These are phyloP conservation scores for Chiloscyllium plagiosum DNA, from an alignment of 2,113 vertebrate genomes.

Conservation along the genomic window DNA sequence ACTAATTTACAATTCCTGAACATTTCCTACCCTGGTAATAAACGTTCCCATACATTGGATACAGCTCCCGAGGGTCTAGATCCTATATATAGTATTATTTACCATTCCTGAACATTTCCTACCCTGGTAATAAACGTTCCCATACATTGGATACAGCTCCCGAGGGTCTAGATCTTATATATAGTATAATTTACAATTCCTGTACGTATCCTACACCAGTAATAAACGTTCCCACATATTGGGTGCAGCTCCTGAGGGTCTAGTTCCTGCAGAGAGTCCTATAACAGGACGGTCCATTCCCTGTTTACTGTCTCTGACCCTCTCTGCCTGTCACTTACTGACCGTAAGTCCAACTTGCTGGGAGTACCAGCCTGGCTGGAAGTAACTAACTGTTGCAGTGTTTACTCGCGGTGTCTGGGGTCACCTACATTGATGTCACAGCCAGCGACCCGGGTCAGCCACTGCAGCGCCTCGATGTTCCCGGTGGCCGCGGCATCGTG, in stretches of 20 bases:
- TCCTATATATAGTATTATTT: no score
- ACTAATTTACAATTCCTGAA: not conserved
- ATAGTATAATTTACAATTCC: not conserved
- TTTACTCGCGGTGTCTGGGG: not conserved
- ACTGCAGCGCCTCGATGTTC: conserved; percentile 51
- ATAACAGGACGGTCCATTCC: no score
- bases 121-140: no score
- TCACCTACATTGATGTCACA: conserved; percentile 57
- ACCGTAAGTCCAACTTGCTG: not conserved
- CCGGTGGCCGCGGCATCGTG: conserved; percentile 72
- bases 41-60: no score
- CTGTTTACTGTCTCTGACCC: not conserved
- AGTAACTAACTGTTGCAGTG: not conserved
- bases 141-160: not conserved
- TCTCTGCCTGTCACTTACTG: not conserved
- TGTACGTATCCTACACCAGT: not conserved
- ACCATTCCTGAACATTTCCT: not conserved
- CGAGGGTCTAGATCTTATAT: not conserved
- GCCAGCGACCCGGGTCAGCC: conserved; percentile 51
- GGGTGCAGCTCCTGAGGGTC: not conserved
- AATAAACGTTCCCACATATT: not conserved
- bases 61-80: no score
- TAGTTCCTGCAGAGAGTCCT: no score
- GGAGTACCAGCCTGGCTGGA: not conserved
- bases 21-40: not conserved